Percentiles rank a stretch among this genome's conserved stretches.
Evolutionary conservation across 1,140 invertebrate genomes (phyloP).

Genomic region (Polypedilum vanderplanki): DNA sequence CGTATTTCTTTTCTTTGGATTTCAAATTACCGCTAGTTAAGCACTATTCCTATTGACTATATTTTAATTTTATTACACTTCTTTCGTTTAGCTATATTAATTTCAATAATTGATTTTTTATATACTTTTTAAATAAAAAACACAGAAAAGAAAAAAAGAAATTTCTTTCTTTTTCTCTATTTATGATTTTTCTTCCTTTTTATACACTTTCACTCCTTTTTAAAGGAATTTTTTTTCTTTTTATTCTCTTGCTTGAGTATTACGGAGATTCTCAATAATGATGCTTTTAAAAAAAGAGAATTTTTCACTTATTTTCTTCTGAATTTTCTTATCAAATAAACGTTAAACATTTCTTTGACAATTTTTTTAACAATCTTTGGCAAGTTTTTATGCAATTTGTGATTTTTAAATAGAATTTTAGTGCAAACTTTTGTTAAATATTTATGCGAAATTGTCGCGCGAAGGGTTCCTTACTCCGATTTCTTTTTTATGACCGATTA

Average conservation of each 20-base stretch:
- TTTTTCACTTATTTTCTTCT: constrained; percentile 23
- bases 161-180: background rate
- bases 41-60: background rate
- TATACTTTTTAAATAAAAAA: background rate
- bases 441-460: background rate
- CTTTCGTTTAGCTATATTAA: background rate
- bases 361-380: background rate
- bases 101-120: constrained; percentile 23
- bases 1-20: background rate
- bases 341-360: constrained; percentile 24
- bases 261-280: background rate
- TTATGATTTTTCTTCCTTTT: background rate
- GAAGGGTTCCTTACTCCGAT: constrained; percentile 4
- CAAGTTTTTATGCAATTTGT: background rate
- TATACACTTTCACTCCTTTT: background rate
- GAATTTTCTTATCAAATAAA: constrained; percentile 27
- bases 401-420: background rate
- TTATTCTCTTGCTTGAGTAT: background rate
- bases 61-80: no score
- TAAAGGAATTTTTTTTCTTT: background rate
- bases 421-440: constrained; percentile 5
- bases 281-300: background rate
- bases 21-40: background rate
- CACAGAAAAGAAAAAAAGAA: background rate
- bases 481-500: background rate